A percentile compares a stretch with the other conserved stretches of the same genome.
phyloP scores from a whole-genome alignment of 2,113 vertebrate genomes.

The Macrotis lagotis region DNA sequence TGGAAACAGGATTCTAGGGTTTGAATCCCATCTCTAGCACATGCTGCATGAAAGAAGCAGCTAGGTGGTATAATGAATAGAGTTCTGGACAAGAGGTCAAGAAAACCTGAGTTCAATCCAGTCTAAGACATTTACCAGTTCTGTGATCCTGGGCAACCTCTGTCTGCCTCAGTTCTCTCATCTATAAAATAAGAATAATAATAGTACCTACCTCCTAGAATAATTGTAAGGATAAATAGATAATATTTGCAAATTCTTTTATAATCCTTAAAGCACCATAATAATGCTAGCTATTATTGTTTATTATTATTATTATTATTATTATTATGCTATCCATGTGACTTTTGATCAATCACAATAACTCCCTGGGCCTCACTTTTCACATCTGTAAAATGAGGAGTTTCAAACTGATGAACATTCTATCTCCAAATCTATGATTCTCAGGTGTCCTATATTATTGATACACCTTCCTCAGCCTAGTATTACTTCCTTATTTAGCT shows the following conservation, averaged over 20 bases:
- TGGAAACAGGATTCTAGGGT: neutral
- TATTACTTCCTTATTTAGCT: conserved; percentile 15
- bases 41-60: neutral
- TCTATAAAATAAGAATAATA: neutral
- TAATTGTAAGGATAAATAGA: neutral
- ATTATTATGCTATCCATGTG: neutral
- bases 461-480: neutral
- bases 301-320: neutral
- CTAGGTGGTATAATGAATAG: neutral
- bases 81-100: neutral
- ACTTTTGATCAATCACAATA: neutral
- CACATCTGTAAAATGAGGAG: neutral
- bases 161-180: neutral
- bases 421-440: neutral
- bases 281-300: neutral
- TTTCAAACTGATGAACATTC: neutral
- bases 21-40: neutral
- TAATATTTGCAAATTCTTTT: neutral
- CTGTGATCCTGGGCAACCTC: neutral
- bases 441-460: neutral
- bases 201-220: neutral
- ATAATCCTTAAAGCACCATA: neutral
- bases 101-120: neutral
- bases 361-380: neutral
- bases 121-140: neutral